Conservation (phyloP, 2,888 invertebrate species). For the Linyphia triangularis region DNA sequence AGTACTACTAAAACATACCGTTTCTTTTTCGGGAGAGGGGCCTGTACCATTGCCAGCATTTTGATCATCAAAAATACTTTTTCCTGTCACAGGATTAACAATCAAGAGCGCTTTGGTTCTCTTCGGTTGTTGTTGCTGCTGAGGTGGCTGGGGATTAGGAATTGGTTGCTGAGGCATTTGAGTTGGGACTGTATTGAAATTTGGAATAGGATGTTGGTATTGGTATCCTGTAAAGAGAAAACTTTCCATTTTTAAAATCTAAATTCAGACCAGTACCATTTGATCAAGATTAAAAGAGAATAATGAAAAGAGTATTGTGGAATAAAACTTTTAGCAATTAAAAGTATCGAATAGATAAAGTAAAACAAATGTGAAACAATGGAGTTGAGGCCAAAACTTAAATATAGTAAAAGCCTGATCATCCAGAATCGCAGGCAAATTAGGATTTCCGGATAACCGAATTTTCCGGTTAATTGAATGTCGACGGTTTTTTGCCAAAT, state of each 20-base stretch:
- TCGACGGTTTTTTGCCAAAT: no score
- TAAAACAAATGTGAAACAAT: no score
- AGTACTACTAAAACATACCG: conserved; percentile 18
- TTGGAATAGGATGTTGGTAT: conserved; percentile 2
- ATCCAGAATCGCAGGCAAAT: no score
- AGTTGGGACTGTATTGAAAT: conserved; percentile 12
- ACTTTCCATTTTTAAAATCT: not conserved
- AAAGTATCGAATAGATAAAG: no score
- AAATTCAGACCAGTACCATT: not conserved
- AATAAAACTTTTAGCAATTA: no score
- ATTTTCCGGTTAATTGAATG: no score
- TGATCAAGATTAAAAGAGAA: no score
- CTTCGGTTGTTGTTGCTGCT: not conserved
- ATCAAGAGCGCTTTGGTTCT: conserved; percentile 29
- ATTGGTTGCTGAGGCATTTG: conserved; percentile 14
- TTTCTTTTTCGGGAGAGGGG: conserved; percentile 32
- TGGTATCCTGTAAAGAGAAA: conserved; percentile 34
- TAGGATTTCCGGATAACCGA: no score
- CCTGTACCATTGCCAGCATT: conserved; percentile 21
- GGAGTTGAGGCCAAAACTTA: no score
- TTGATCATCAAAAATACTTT: conserved; percentile 31
- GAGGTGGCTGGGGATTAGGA: conserved; percentile 2
- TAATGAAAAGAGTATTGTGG: no score
- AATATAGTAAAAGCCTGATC: no score
- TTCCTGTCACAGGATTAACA: conserved; percentile 60